Conservation (phyloP, 2,888 invertebrate species). For the Cosmia trapezina region DNA sequence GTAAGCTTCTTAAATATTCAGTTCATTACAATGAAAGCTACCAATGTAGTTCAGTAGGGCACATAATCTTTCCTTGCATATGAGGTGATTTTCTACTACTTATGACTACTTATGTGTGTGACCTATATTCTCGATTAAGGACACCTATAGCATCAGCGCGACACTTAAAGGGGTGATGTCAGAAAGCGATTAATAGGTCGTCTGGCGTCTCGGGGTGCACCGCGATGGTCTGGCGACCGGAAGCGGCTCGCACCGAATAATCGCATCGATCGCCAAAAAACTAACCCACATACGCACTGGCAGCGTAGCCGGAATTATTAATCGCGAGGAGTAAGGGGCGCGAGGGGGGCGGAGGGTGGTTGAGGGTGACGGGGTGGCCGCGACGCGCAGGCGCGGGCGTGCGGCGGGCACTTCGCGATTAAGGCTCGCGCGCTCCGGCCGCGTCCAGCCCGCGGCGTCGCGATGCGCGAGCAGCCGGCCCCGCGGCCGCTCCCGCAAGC, state of each 20-base stretch:
- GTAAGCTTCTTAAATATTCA: constrained; percentile 47
- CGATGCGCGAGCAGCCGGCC: constrained; percentile 87
- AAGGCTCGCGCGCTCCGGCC: constrained; percentile 89
- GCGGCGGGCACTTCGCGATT: constrained; percentile 88
- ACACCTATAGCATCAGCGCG: constrained; percentile 64
- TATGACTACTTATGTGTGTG: constrained; percentile 55
- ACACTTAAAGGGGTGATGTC: constrained; percentile 76
- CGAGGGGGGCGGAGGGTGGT: constrained; percentile 75
- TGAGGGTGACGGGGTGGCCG: constrained; percentile 74
- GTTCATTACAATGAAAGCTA: constrained; percentile 36
- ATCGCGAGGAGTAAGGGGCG: constrained; percentile 87
- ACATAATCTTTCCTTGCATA: constrained; percentile 58
- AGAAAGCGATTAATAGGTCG: constrained; percentile 85
- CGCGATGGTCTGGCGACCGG: constrained; percentile 78
- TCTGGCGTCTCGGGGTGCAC: constrained; percentile 82
- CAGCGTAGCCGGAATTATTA: constrained; percentile 90
- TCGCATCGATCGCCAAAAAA: constrained; percentile 90
- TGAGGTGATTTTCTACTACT: constrained; percentile 60
- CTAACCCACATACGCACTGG: constrained; percentile 91
- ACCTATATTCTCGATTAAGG: constrained; percentile 64
- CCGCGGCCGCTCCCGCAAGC: constrained; percentile 88
- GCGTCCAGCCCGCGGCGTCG: constrained; percentile 84
- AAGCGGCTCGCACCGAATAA: constrained; percentile 87
- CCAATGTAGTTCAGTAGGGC: constrained; percentile 62
- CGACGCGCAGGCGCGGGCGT: constrained; percentile 82